phyloP scores from a whole-genome alignment of 1,140 invertebrate genomes.

The Pristionchus pacificus region DNA sequence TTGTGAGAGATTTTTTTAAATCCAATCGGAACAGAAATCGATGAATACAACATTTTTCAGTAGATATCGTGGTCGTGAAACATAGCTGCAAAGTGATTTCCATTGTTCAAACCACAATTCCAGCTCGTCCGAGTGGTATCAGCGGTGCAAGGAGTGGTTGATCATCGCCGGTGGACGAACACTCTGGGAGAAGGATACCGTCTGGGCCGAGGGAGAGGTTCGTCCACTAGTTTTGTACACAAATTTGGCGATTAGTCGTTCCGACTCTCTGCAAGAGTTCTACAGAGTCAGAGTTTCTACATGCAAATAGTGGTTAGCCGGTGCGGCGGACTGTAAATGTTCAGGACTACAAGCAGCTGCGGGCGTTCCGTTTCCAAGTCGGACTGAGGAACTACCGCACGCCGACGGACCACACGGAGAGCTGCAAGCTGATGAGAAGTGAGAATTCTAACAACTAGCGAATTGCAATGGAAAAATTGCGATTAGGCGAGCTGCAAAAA shows the following conservation, averaged over 20 bases:
- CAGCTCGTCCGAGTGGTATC: conserved; percentile 48
- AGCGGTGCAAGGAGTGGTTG: conserved; percentile 51
- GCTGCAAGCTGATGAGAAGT: conserved; percentile 49
- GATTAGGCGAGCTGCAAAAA: no score
- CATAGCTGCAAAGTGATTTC: no score
- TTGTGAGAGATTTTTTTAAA: no score
- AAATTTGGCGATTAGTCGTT: not conserved
- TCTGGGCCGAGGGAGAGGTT: conserved; percentile 38
- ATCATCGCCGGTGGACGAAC: conserved; percentile 50
- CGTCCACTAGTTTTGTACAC: conserved; percentile 1
- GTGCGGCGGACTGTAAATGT: no score
- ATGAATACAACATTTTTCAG: no score
- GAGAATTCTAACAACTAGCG: no score
- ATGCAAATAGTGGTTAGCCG: no score
- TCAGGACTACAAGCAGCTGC: conserved; percentile 32
- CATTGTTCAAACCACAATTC: conserved; percentile 13
- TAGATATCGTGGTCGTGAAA: no score
- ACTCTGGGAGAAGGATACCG: conserved; percentile 56
- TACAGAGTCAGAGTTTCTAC: not conserved
- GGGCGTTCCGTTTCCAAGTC: conserved; percentile 55
- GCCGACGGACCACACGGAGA: conserved; percentile 54
- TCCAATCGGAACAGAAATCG: no score
- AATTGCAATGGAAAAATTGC: no score
- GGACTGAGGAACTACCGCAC: conserved; percentile 54
- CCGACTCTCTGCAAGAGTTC: not conserved